phyloP scores from a whole-genome alignment of 2,888 invertebrate genomes.

The Hipparchia semele region DNA sequence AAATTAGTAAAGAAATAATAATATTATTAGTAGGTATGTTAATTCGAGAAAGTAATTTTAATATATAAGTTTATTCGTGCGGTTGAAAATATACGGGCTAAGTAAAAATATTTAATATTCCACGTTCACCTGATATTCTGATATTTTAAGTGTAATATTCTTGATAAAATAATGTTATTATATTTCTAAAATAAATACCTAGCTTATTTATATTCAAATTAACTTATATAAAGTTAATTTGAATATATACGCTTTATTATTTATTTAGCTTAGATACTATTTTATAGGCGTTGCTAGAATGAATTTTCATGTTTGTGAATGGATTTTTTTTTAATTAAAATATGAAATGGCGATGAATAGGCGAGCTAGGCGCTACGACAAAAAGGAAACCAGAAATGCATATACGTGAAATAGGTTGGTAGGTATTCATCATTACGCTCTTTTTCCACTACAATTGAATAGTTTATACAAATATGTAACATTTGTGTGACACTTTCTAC shows the following conservation, averaged over 20 bases:
- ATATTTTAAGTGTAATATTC: slow-evolving; percentile 15
- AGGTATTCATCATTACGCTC: slow-evolving; percentile 1
- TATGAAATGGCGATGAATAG: not conserved
- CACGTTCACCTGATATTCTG: slow-evolving; percentile 11
- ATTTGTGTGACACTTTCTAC: slow-evolving; percentile 80
- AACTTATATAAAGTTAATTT: no score
- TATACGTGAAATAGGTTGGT: slow-evolving; percentile 12
- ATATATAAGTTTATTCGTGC: not conserved
- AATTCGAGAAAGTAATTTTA: slow-evolving; percentile 8
- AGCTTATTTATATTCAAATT: no score
- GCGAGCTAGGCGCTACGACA: not conserved
- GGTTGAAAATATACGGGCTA: slow-evolving; percentile 14
- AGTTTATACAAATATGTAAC: slow-evolving; percentile 72
- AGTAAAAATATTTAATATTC: slow-evolving; percentile 17
- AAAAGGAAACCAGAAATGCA: not conserved
- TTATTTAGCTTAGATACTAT: no score
- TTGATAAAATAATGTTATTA: not conserved
- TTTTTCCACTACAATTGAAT: slow-evolving; percentile 47
- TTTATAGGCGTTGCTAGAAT: no score
- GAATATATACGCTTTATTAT: no score
- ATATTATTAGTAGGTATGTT: no score
- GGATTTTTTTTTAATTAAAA: no score
- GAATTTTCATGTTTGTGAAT: no score
- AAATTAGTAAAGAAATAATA: not conserved
- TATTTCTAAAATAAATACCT: no score